Conservation (phyloP, 2,888 invertebrate species). For the Agrilus mali region DNA sequence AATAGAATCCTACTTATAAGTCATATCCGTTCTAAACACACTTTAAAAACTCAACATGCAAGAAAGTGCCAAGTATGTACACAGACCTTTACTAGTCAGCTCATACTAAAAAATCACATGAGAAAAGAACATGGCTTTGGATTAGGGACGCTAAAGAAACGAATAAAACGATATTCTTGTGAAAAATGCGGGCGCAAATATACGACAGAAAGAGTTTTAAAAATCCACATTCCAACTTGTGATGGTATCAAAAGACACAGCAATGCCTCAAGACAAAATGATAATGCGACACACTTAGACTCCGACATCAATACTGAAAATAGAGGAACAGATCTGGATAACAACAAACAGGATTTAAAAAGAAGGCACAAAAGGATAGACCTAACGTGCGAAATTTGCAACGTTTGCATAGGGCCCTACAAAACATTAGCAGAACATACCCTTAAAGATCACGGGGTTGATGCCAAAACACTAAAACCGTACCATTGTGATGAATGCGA, state of each 20-base stretch:
- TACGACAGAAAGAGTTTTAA: constrained; percentile 15
- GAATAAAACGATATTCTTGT: constrained; percentile 5
- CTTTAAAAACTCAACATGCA: constrained; percentile 1
- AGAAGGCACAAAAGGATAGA: background rate
- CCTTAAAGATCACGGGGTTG: constrained; percentile 16
- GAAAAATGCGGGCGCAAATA: constrained; percentile 15
- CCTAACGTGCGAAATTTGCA: constrained; percentile 21
- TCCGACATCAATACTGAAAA: background rate
- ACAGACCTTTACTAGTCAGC: background rate
- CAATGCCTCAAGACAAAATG: background rate
- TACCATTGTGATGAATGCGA: constrained; percentile 21
- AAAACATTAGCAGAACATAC: constrained; percentile 21
- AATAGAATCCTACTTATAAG: constrained; percentile 11
- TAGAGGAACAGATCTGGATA: too few relatives aligned
- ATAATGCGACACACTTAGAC: background rate
- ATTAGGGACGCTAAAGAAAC: constrained; percentile 1
- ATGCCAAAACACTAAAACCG: constrained; percentile 20
- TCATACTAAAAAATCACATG: constrained; percentile 4
- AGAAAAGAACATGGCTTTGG: constrained; percentile 4
- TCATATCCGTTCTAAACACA: constrained; percentile 14
- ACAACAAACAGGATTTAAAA: too few relatives aligned
- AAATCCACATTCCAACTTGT: constrained; percentile 16
- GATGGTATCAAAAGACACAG: constrained; percentile 8
- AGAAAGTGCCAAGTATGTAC: too few relatives aligned
- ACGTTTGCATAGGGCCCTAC: constrained; percentile 14